A percentile compares a stretch with the other conserved stretches of the same genome.
Conservation (phyloP, 2,888 invertebrate genomes). For the Leptinotarsa rubiginosa region DNA sequence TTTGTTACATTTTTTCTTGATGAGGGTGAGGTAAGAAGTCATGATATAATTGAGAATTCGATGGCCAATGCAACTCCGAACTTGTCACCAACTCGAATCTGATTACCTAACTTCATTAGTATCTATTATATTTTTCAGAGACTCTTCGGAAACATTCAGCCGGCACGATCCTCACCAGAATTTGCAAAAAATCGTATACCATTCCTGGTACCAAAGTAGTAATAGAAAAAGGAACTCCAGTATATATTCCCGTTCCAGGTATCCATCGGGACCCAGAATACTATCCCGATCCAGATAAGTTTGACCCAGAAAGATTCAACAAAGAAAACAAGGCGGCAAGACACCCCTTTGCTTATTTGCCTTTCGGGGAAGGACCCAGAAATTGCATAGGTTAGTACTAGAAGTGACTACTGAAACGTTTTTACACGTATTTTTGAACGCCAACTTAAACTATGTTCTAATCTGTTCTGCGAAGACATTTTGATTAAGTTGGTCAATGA, state of each 20-base stretch:
- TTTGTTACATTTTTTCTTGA: too few species aligned
- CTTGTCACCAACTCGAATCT: not conserved
- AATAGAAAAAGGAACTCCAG: conserved; percentile 39
- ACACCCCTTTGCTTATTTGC: conserved; percentile 40
- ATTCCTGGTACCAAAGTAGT: conserved; percentile 42
- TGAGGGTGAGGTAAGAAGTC: too few species aligned
- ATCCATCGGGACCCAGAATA: conserved; percentile 48
- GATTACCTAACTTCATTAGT: too few species aligned
- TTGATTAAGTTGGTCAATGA: too few species aligned
- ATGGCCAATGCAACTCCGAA: not conserved
- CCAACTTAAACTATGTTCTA: too few species aligned
- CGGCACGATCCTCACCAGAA: conserved; percentile 37
- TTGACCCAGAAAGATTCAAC: conserved; percentile 73
- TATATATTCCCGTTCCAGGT: conserved; percentile 29
- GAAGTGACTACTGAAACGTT: too few species aligned
- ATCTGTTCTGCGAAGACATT: too few species aligned
- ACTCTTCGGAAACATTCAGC: conserved; percentile 47
- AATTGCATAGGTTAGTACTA: conserved; percentile 67
- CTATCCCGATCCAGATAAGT: conserved; percentile 70
- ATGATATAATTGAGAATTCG: too few species aligned
- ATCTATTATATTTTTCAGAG: conserved; percentile 37
- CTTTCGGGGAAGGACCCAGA: conserved; percentile 72
- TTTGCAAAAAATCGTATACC: conserved; percentile 43
- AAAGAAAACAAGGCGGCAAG: conserved; percentile 65
- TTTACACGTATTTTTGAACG: too few species aligned